These are phyloP conservation scores for Aleadryas rufinucha DNA, from an alignment of 2,113 vertebrate genomes.

Conservation along the genomic window DNA sequence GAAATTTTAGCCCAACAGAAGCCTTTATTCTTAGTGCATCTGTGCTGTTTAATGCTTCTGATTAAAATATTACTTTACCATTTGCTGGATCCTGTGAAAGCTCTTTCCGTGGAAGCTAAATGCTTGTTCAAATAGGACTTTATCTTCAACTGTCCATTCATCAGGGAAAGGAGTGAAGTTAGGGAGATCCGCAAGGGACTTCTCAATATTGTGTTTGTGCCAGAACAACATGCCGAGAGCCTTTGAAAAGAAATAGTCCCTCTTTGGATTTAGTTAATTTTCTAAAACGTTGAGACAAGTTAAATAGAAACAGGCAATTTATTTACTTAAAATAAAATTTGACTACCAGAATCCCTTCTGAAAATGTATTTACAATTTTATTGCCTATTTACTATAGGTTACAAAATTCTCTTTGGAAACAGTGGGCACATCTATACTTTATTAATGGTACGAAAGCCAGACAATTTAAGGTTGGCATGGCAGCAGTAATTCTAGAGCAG, in stretches of 20 bases:
- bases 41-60: background rate
- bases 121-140: constrained; percentile 97
- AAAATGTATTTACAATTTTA: background rate
- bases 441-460: background rate
- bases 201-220: constrained; percentile 98
- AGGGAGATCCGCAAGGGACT: constrained; percentile 94
- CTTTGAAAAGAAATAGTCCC: constrained; percentile 74
- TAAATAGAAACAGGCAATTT: background rate
- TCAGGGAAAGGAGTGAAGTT: constrained; percentile 99
- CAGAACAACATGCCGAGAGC: constrained; percentile 98
- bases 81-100: constrained; percentile 99
- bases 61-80: constrained; percentile 77
- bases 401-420: background rate
- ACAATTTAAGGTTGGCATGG: constrained; percentile 16
- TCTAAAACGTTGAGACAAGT: constrained; percentile 17
- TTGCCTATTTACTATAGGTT: background rate
- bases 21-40: background rate
- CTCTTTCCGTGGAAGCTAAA: constrained; percentile 99
- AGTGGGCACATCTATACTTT: background rate
- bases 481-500: constrained; percentile 35
- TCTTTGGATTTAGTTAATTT: constrained; percentile 57
- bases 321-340: background rate
- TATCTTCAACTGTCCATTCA: constrained; percentile 98
- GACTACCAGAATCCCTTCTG: background rate
- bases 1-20: background rate